A percentile compares a stretch with the other conserved stretches of the same genome.
Conservation (phyloP, 2,113 vertebrate species). For the Salvelinus alpinus region DNA sequence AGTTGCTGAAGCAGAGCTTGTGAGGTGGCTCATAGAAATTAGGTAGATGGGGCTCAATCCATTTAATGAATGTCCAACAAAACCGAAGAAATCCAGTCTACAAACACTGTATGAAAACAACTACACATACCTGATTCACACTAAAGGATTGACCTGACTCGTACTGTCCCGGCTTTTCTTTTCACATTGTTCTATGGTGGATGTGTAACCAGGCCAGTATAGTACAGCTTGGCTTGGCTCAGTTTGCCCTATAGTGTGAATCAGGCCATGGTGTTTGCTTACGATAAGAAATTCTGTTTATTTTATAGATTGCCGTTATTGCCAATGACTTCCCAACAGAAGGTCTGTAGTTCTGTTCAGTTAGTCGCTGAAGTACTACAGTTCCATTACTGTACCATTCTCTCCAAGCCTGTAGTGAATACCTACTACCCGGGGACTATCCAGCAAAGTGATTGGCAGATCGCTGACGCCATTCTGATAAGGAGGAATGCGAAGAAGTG, state of each 20-base stretch:
- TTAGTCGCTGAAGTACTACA: background rate
- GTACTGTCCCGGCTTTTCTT: no score
- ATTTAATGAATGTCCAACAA: background rate
- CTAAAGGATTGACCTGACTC: background rate
- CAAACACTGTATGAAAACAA: background rate
- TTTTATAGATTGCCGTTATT: background rate
- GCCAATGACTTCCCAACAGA: background rate
- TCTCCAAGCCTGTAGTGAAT: background rate
- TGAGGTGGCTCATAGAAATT: background rate
- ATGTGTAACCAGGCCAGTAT: no score
- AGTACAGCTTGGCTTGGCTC: no score
- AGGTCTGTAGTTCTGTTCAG: background rate
- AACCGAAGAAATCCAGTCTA: background rate
- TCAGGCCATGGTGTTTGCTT: background rate
- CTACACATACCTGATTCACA: no score
- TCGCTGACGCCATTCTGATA: slow-evolving; percentile 46
- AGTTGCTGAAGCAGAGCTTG: no score
- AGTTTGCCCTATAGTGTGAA: background rate
- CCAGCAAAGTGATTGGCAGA: slow-evolving; percentile 46
- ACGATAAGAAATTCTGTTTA: background rate
- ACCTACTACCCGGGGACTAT: slow-evolving; percentile 35
- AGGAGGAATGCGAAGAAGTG: slow-evolving; percentile 28
- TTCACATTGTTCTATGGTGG: no score
- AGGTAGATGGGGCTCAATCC: no score
- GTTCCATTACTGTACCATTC: background rate